These are phyloP conservation scores for Ctenomys sociabilis DNA, from an alignment of 2,113 vertebrate genomes.

Conservation along the genomic window DNA sequence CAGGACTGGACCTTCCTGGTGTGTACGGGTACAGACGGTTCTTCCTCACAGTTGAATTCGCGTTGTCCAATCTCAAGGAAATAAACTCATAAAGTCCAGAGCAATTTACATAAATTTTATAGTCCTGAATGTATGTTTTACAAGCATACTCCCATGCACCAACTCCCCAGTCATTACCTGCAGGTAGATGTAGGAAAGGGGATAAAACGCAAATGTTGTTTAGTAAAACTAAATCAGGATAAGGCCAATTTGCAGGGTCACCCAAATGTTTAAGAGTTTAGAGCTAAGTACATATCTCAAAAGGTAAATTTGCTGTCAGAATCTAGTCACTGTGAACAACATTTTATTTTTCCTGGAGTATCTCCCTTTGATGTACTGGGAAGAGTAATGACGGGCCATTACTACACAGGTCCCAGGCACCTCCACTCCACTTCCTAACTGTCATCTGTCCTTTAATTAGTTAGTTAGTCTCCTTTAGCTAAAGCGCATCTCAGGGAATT, in stretches of 20 bases:
- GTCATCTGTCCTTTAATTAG: constrained; percentile 11
- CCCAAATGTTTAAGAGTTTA: background rate
- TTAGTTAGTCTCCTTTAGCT: background rate
- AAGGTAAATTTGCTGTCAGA: background rate
- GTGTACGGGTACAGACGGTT: background rate
- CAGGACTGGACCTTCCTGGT: fast-evolving
- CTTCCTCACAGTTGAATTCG: background rate
- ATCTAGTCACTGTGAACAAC: background rate
- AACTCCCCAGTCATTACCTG: background rate
- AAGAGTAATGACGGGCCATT: background rate
- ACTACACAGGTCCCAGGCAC: background rate
- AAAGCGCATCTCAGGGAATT: constrained; percentile 13
- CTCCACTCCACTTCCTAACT: background rate
- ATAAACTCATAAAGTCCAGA: background rate
- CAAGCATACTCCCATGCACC: background rate
- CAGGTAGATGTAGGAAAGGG: background rate
- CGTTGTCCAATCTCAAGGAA: background rate
- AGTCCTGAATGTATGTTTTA: background rate
- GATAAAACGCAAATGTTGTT: background rate
- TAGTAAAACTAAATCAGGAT: background rate
- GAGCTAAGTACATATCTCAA: background rate
- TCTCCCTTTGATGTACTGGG: background rate
- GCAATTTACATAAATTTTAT: background rate
- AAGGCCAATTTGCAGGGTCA: background rate
- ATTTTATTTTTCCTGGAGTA: background rate